Conservation (phyloP, 2,797 vertebrate species). For the Meriones psammophilus region DNA sequence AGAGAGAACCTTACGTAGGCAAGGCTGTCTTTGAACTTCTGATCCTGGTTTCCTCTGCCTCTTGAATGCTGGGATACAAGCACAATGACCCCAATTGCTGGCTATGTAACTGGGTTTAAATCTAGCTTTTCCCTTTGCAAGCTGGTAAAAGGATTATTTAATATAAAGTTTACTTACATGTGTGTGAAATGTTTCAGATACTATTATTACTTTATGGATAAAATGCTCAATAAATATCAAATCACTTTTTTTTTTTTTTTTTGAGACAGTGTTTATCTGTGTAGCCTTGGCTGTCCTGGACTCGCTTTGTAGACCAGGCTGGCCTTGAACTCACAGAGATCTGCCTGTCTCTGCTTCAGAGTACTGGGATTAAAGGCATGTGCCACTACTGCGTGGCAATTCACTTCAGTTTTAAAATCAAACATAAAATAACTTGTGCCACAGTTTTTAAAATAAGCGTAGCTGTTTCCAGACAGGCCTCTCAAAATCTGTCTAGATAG, state of each 20-base stretch:
- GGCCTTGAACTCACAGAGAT: too few relatives aligned
- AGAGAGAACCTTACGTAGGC: neutral
- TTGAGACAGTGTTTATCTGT: too few relatives aligned
- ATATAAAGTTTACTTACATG: constrained; percentile 27
- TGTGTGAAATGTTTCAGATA: neutral
- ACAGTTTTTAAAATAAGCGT: neutral
- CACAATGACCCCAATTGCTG: neutral
- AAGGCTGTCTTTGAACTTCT: neutral
- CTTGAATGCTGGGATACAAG: neutral
- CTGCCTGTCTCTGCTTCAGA: too few relatives aligned
- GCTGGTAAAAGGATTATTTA: neutral
- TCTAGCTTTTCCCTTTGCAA: constrained; percentile 30
- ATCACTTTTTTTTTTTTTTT: neutral
- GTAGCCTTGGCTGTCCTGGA: too few relatives aligned
- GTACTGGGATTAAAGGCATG: too few relatives aligned
- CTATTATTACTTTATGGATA: constrained; percentile 42
- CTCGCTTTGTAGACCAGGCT: too few relatives aligned
- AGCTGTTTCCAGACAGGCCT: neutral
- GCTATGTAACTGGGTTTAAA: constrained; percentile 39
- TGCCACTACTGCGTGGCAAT: neutral
- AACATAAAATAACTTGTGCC: neutral
- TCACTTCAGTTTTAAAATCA: neutral
- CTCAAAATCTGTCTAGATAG: constrained; percentile 65
- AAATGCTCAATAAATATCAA: constrained; percentile 26
- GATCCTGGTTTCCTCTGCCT: neutral